phyloP scores from a whole-genome alignment of 2,113 vertebrate species.

The Craseonycteris thonglongyai region DNA sequence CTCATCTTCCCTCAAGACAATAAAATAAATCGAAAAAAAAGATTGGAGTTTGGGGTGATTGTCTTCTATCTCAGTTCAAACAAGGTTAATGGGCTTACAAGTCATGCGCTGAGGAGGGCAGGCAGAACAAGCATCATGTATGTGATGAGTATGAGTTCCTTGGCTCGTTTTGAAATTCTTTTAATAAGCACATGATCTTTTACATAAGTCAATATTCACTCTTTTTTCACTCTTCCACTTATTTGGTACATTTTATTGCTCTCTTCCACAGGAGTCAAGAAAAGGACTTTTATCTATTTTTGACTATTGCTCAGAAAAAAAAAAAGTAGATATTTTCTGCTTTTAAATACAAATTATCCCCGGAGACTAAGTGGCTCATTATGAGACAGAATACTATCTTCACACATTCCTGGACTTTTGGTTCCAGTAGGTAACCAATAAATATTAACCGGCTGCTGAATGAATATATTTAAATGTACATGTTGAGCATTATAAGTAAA shows the following conservation, averaged over 20 bases:
- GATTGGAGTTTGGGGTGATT: neutral
- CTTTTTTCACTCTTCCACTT: neutral
- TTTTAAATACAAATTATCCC: neutral
- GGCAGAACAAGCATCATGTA: neutral
- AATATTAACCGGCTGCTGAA: neutral
- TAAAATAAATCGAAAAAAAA: too few relatives aligned
- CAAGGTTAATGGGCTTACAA: neutral
- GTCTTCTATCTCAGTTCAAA: neutral
- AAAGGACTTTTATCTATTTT: neutral
- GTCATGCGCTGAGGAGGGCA: neutral
- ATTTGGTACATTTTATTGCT: neutral
- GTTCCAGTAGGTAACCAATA: neutral
- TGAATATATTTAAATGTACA: neutral
- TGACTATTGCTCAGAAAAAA: neutral
- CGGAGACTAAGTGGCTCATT: neutral
- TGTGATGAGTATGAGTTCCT: neutral
- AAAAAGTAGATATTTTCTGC: neutral
- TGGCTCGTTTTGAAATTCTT: neutral
- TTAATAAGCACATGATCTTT: neutral
- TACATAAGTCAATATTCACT: neutral
- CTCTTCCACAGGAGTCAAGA: neutral
- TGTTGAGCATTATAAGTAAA: neutral
- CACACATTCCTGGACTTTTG: neutral
- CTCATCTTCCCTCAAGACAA: too few relatives aligned
- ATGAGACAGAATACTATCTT: neutral